Evolutionary conservation across 1,140 invertebrate genomes (phyloP), one percentile per base, ranked within the genome.

Genomic region (Macrobrachium rosenbergii): DNA sequence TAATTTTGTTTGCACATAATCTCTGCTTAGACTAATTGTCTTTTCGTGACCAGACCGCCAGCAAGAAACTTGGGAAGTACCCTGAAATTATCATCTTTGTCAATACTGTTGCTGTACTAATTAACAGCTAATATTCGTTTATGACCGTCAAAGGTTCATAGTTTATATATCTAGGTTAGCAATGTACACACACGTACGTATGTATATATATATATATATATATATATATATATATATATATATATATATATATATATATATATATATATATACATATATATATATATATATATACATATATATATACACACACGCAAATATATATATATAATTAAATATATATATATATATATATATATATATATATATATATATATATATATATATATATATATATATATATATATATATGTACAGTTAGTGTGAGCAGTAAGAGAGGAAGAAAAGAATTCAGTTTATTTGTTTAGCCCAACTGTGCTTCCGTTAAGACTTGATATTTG

Each of bases 301-400:
- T 69, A 21, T 23, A 8, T 69, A 21, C 21, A 8, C 21, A n/a
- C n/a, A 7, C 11, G 7, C n/a, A 7, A 23, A 21, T 69, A 21
- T n/a, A 6, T 69, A 8, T 69, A 28, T 8, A 28, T 28, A 28
- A 28, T 28, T 14, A 11, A 28, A 72, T 72, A 72, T 72, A 28
- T 72, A 72, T 72, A 72, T 72, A 72, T 72, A 72, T 72, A 72
- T 72, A 72, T 72, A 21, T 72, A 69, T 72, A 23, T 72, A 72
- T 72, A 28, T 72, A 72, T 72, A 23, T 23, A 72, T 72, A 72
- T 72, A 23, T 72, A 72, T 72, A 28, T 28, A 23, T 72, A 72
- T 72, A 72, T 21, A n/a, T 28, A 23, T 72, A 72, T 28, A 72
- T 72, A 37, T 28, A 28, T 72, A 72, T 72, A 72, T 72, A 37